Conservation (phyloP, 2,888 invertebrate species). For the Listrodromus nycthemerus region DNA sequence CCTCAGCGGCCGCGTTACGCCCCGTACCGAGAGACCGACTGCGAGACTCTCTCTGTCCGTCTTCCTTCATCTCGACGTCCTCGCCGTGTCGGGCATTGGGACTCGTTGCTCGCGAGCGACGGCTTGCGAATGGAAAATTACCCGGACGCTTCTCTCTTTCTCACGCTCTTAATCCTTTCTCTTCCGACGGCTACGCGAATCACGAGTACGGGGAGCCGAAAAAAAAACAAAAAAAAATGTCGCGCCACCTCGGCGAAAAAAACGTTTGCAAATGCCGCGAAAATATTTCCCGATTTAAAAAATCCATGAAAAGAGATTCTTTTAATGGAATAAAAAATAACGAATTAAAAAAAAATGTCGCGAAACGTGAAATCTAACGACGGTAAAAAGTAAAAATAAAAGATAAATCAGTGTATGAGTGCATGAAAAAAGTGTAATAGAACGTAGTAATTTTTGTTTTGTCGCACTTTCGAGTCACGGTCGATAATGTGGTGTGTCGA, state of each 20-base stretch:
- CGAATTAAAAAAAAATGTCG: not conserved
- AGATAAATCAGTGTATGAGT: not conserved
- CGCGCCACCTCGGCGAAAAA: no score
- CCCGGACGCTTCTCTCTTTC: constrained; percentile 13
- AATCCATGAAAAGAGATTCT: no score
- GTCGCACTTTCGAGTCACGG: no score
- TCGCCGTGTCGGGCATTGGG: constrained; percentile 33
- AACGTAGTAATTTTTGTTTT: no score
- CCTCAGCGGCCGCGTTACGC: constrained; percentile 32
- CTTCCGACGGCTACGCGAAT: not conserved
- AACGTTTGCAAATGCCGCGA: no score
- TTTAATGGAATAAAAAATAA: no score
- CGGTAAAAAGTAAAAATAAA: no score
- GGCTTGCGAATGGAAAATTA: constrained; percentile 62
- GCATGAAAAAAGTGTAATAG: not conserved
- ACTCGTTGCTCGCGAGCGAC: constrained; percentile 41
- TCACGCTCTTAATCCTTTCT: constrained; percentile 23
- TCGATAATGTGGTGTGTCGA: not conserved
- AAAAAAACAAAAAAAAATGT: no score
- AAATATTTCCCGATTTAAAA: no score
- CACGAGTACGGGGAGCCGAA: not conserved
- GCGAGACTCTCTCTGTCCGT: constrained; percentile 5
- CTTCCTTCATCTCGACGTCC: constrained; percentile 16
- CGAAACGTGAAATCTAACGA: no score
- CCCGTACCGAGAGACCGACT: not conserved